phyloP scores from a whole-genome alignment of 1,140 invertebrate species.

The Heliconius hewitsoni region DNA sequence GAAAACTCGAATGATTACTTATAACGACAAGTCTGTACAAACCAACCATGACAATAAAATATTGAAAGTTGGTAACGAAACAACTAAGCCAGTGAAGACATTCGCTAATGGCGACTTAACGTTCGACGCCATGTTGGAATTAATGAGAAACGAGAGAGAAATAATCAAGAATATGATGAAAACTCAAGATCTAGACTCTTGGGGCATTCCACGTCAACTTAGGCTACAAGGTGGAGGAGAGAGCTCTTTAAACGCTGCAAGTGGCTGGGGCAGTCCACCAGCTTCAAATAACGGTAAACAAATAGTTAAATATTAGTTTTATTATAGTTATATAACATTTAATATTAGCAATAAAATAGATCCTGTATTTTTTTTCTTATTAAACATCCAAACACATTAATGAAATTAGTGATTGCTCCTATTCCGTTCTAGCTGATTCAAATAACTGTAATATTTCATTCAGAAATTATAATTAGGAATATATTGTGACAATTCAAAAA shows the following conservation, averaged over 20 bases:
- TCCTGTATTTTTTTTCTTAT: background rate
- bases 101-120: slow-evolving; percentile 73
- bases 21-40: slow-evolving; percentile 62
- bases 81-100: slow-evolving; percentile 55
- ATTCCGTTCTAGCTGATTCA: too few relatives aligned
- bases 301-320: too few relatives aligned
- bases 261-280: slow-evolving; percentile 88
- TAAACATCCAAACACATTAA: too few relatives aligned
- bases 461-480: background rate
- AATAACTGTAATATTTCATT: too few relatives aligned
- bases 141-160: slow-evolving; percentile 61
- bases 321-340: background rate
- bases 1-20: slow-evolving; percentile 73
- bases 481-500: background rate
- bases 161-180: slow-evolving; percentile 58
- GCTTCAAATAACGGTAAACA: slow-evolving; percentile 83
- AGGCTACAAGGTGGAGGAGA: slow-evolving; percentile 89
- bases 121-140: slow-evolving; percentile 71
- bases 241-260: slow-evolving; percentile 88
- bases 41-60: slow-evolving; percentile 78
- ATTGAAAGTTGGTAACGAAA: slow-evolving; percentile 55
- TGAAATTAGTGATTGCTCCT: too few relatives aligned
- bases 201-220: slow-evolving; percentile 83
- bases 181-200: slow-evolving; percentile 68
- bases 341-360: too few relatives aligned